A percentile compares a stretch with the other conserved stretches of the same genome.
Evolutionary conservation across 2,888 invertebrate species (phyloP).

Genomic region (Brenthis ino): DNA sequence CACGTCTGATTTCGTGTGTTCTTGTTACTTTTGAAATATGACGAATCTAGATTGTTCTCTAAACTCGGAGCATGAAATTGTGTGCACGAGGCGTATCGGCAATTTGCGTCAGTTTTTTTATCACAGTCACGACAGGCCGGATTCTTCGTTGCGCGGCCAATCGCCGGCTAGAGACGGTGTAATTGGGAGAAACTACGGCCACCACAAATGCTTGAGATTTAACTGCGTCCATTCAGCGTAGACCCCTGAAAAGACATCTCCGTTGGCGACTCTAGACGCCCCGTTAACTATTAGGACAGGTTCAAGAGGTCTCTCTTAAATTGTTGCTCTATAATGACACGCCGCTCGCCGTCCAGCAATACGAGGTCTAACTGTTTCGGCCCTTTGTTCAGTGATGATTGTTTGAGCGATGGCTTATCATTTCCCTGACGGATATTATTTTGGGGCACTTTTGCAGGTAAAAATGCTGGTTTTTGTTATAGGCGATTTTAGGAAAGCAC

Average conservation of each 20-base stretch:
- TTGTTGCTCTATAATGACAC: constrained; percentile 68
- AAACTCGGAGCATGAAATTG: constrained; percentile 78
- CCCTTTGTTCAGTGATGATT: constrained; percentile 71
- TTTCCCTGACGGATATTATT: constrained; percentile 41
- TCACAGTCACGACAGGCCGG: constrained; percentile 80
- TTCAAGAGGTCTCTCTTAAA: constrained; percentile 53
- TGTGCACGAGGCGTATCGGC: constrained; percentile 81
- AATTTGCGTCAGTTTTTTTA: constrained; percentile 82
- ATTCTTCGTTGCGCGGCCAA: constrained; percentile 74
- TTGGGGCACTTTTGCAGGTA: constrained; percentile 53
- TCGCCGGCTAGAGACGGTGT: constrained; percentile 75
- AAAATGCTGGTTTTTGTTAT: constrained; percentile 49
- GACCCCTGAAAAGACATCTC: constrained; percentile 58
- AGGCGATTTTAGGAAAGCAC: constrained; percentile 23
- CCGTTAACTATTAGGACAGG: constrained; percentile 43
- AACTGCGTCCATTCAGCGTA: constrained; percentile 55
- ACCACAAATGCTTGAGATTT: constrained; percentile 75
- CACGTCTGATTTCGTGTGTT: constrained; percentile 48
- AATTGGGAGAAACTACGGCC: constrained; percentile 80
- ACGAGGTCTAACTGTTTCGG: constrained; percentile 66
- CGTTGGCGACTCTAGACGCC: constrained; percentile 34
- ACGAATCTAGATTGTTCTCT: constrained; percentile 75
- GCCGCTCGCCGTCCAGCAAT: constrained; percentile 59
- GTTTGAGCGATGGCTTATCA: constrained; percentile 65
- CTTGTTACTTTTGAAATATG: constrained; percentile 65